Evolutionary conservation across 37 sponge, comb jelly and placozoan genomes (phyloP).

Genomic region (Mnemiopsis leidyi): DNA sequence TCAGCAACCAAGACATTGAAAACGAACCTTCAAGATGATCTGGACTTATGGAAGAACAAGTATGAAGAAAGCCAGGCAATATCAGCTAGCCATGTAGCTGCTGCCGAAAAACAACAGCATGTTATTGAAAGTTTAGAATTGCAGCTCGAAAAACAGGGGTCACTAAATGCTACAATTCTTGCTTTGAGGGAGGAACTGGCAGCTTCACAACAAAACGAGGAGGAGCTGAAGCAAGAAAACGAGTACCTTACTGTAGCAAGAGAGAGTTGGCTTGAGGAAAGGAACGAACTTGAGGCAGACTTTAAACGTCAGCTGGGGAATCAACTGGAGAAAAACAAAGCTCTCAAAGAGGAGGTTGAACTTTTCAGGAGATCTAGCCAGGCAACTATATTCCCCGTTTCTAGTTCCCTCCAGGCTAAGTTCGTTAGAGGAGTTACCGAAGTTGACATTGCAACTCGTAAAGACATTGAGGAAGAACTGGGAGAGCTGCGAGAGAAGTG

Average conservation of each 20-base stretch:
- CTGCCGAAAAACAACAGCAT: neutral
- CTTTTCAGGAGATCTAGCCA: neutral
- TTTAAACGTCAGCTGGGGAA: neutral
- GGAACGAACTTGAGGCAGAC: neutral
- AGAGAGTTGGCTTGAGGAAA: slow-evolving; percentile 55
- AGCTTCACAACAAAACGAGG: slow-evolving; percentile 11
- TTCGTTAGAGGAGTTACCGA: slow-evolving; percentile 51
- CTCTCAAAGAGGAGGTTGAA: slow-evolving; percentile 27
- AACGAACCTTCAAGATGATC: neutral
- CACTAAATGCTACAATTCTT: neutral
- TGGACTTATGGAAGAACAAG: neutral
- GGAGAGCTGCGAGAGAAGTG: neutral
- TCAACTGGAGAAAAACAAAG: neutral
- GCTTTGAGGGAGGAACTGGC: neutral
- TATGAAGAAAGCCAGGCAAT: neutral
- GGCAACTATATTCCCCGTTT: slow-evolving; percentile 28
- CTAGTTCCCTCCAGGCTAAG: slow-evolving; percentile 39
- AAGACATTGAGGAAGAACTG: slow-evolving; percentile 11
- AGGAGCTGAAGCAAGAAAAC: slow-evolving; percentile 40
- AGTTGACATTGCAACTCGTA: slow-evolving; percentile 44
- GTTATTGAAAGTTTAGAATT: neutral
- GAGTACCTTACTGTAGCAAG: slow-evolving; percentile 35
- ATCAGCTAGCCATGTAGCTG: neutral
- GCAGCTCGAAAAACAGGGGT: neutral
- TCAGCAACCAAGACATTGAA: slow-evolving; percentile 22